Evolutionary conservation across 1,140 invertebrate species (phyloP), one percentile per base, ranked within the genome.

Genomic region (Metopolophium dirhodum): DNA sequence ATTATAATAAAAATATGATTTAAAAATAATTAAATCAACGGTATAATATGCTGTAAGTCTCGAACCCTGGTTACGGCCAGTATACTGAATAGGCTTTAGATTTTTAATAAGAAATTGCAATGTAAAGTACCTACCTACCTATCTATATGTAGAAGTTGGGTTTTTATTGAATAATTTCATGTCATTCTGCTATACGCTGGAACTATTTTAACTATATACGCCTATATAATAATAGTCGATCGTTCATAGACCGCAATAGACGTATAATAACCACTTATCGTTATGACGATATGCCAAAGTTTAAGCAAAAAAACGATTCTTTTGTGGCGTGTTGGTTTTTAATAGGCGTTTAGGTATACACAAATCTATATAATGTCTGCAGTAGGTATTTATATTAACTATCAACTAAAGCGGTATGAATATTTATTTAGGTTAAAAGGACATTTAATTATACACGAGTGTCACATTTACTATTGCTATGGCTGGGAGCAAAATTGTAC

Each of bases 161-260:
- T n/a, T 49, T 87, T 87, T 87, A 87, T 87, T 87, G 45, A 87
- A 87, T 87, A 47, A 47, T 88, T 88, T 88, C 86, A 49, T 88
- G 86, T 88, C 20, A 49, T 51, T 88, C 47, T 18, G 86, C 47
- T 88, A 88, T 88, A 47, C 86, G 7, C 18, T 41, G 47, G 35
- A 88, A 88, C 47, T 49, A 88, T 20, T 51, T 87, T n/a, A n/a
- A 87, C 85, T 87, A 41, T 41, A 77, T 77, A 77, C 14, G 41
- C 30, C 0, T 83, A 8, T 49, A 87, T n/a, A n/a, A 54, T 77
- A n/a, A 77, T n/a, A 77, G 30, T 35, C n/a, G 14, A 77, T 77
- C 30, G 61, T n/a, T n/a, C n/a, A n/a, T 1, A 77, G 61, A 6
- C 61, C 61, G n/a, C 23, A 77, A n/a, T n/a, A 77, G 61, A n/a